These are phyloP conservation scores for Seira musarum DNA, from an alignment of 2,888 invertebrate genomes.

Conservation along the genomic window DNA sequence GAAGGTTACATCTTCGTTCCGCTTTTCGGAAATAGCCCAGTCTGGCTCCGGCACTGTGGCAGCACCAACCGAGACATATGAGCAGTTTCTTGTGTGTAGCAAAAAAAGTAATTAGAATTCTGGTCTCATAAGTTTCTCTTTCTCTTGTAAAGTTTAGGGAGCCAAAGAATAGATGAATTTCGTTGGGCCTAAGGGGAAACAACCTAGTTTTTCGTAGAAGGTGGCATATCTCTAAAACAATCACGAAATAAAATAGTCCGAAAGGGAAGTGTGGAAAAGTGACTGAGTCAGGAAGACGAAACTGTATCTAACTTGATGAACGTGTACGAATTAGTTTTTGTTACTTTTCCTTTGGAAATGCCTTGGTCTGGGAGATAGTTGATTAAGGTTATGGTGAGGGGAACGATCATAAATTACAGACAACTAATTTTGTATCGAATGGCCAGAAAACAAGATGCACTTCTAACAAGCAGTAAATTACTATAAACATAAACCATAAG, in stretches of 20 bases:
- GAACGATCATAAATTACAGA: too few species aligned
- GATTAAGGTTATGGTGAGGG: too few species aligned
- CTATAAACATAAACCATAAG: too few species aligned
- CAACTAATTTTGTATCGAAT: too few species aligned
- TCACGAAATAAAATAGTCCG: not conserved
- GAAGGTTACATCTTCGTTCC: not conserved
- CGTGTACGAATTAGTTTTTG: not conserved
- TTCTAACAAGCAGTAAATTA: too few species aligned
- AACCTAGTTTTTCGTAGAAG: not conserved
- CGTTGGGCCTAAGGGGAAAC: not conserved
- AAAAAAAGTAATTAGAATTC: slow-evolving; percentile 53
- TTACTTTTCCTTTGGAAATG: too few species aligned
- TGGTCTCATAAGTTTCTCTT: slow-evolving; percentile 46
- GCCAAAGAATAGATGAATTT: not conserved
- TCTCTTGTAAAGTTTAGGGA: slow-evolving; percentile 16
- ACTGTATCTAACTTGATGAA: not conserved
- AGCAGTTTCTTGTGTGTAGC: not conserved
- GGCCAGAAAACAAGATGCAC: too few species aligned
- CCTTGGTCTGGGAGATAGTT: too few species aligned
- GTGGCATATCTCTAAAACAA: not conserved
- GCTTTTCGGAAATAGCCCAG: too few species aligned
- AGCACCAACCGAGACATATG: not conserved
- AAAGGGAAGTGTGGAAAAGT: not conserved
- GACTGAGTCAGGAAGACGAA: not conserved
- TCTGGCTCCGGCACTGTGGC: too few species aligned